A percentile compares a stretch with the other conserved stretches of the same genome.
Conservation (phyloP, 1,140 invertebrate species). For the Ceratitis capitata region DNA sequence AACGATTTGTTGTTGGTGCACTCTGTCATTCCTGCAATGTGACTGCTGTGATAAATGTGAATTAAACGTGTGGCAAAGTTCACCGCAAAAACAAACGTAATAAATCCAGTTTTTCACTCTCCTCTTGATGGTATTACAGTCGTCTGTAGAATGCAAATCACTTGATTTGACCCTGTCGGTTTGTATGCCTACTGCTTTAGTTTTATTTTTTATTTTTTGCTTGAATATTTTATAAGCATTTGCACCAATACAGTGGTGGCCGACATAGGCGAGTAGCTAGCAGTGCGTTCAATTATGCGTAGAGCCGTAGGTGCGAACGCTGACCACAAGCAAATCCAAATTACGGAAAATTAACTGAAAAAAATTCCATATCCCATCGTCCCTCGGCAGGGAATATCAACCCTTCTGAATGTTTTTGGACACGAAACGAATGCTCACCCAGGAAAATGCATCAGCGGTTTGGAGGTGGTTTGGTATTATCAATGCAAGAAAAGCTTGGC, state of each 20-base stretch:
- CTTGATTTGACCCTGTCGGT: background rate
- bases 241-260: background rate
- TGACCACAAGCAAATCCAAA: too few relatives aligned
- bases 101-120: background rate
- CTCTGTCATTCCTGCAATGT: background rate
- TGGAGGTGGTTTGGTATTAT: too few relatives aligned
- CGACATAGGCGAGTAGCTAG: too few relatives aligned
- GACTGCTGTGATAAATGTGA: background rate
- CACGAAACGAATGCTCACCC: too few relatives aligned
- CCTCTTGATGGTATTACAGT: background rate
- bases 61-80: background rate
- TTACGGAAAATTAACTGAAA: too few relatives aligned
- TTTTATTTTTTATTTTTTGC: background rate
- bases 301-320: too few relatives aligned
- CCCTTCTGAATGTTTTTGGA: too few relatives aligned
- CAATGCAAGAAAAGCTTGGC: too few relatives aligned
- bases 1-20: background rate
- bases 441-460: too few relatives aligned
- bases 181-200: background rate
- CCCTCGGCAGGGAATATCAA: too few relatives aligned
- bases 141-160: background rate
- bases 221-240: background rate
- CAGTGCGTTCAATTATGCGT: too few relatives aligned
- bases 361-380: too few relatives aligned
- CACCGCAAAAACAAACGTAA: background rate